Base-by-base conservation (phyloP, 1,140 invertebrate genomes). In the Hypothenemus hampei region DNA sequence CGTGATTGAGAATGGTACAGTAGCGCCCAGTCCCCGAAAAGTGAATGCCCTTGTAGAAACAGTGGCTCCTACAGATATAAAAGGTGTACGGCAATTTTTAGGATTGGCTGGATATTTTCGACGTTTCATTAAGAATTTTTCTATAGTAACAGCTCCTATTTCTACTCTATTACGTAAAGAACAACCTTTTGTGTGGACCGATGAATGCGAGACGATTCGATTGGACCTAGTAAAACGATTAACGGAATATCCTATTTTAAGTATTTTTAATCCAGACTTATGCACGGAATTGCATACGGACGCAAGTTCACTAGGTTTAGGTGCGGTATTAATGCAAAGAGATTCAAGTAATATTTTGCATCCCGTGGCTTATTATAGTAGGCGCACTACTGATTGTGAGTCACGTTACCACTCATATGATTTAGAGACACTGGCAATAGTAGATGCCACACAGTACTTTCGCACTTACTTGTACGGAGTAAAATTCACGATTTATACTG, bases 21-120 rank as follows among this genome's bases (percentile, higher is more conserved):
- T 47, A 35, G 36, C 20, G 29, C 45, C 45, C n/a, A 47, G 45
- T 8, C 4, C 10, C 5, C 23, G 44, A 13, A 48, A 48, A 36
- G 29, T 48, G 3, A 13, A 35, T 13, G 46, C 21, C 3, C 29
- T 47, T 35, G 26, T 21, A 15, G 7, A 48, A 13, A 46, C 44
- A 3, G n/a, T 33, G 10, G 44, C 44, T 46, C 19, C 51, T 48
- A 62, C 43, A 48, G 29, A 46, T 46, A 40, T 47, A 20, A 68
- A 67, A 35, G 45, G 66, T 45, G 61, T 73, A 15, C 58, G 69
- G 45, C 46, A 51, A 6, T 69, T 68, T 50, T 31, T 71, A 3
- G 65, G 67, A 0, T 39, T 61, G 51, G 16, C 62, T 40, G 43
- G 55, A 50, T 68, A 70, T 44, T 69, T 69, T 29, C 44, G 67